Conservation (phyloP, 2,113 vertebrate species). For the Mesembrinibis cayennensis region DNA sequence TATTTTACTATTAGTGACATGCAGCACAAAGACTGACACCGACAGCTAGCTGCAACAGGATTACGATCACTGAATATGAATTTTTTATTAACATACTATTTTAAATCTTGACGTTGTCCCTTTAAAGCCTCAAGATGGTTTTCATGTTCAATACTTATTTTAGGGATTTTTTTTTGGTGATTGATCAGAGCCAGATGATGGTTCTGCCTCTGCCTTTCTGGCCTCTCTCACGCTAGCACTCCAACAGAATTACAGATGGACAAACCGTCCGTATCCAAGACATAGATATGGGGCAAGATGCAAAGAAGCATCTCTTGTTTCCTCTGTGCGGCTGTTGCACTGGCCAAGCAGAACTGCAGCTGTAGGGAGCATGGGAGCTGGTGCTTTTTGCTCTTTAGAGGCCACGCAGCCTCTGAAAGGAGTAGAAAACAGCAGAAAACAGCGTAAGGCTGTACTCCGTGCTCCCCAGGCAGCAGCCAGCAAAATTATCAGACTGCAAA, state of each 20-base stretch:
- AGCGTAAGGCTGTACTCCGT: neutral
- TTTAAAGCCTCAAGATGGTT: neutral
- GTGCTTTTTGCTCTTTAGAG: neutral
- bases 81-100: neutral
- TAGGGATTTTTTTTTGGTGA: neutral
- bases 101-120: neutral
- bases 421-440: neutral
- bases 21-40: neutral
- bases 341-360: neutral
- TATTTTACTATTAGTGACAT: neutral
- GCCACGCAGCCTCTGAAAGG: neutral
- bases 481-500: neutral
- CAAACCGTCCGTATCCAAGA: neutral
- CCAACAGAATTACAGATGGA: neutral
- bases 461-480: neutral
- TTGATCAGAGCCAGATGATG: neutral
- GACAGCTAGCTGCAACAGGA: neutral
- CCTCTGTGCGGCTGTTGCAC: neutral
- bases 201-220: neutral
- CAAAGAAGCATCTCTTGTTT: neutral
- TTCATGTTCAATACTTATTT: neutral
- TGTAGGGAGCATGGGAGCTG: neutral
- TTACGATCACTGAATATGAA: fast-evolving
- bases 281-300: neutral
- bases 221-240: neutral